Evolutionary conservation across 2,797 vertebrate genomes (phyloP).

Genomic region (Rhadinocentrus ornatus): DNA sequence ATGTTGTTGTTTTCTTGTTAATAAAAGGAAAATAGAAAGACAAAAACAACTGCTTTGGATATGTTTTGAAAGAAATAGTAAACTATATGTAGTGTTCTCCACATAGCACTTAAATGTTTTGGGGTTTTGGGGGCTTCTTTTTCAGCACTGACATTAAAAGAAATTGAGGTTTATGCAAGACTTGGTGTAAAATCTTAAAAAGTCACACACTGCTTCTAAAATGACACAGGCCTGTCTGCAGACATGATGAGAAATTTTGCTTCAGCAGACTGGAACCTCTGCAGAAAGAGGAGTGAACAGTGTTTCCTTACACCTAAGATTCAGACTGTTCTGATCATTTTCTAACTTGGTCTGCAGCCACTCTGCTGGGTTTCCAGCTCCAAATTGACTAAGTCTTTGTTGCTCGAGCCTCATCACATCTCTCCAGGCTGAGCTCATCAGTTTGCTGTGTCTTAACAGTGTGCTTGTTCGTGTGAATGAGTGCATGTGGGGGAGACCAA

Average conservation of each 20-base stretch:
- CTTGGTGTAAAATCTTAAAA: constrained; percentile 18
- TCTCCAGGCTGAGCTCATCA: constrained; percentile 58
- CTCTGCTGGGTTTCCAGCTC: constrained; percentile 19
- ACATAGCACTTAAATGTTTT: constrained; percentile 20
- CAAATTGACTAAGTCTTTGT: constrained; percentile 46
- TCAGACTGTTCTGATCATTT: constrained; percentile 16
- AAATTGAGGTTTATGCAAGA: constrained; percentile 9
- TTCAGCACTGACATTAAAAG: constrained; percentile 51
- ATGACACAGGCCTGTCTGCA: constrained; percentile 9
- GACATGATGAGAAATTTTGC: constrained; percentile 16
- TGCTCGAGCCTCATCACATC: constrained; percentile 47
- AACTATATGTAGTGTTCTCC: background rate
- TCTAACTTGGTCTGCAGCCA: constrained; percentile 33
- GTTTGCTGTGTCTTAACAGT: constrained; percentile 24
- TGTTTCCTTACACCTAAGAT: background rate
- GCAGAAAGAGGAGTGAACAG: constrained; percentile 1
- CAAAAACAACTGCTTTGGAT: too few species aligned
- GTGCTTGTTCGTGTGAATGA: background rate
- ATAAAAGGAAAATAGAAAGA: background rate
- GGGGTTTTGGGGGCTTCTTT: too few species aligned
- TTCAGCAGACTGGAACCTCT: constrained; percentile 8
- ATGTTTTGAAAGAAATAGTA: too few species aligned
- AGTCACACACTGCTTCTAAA: constrained; percentile 29
- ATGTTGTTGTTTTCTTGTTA: background rate
- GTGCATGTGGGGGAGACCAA: background rate